Conservation (phyloP, 2,888 invertebrate genomes). For the Carpatolechia fugitivella region DNA sequence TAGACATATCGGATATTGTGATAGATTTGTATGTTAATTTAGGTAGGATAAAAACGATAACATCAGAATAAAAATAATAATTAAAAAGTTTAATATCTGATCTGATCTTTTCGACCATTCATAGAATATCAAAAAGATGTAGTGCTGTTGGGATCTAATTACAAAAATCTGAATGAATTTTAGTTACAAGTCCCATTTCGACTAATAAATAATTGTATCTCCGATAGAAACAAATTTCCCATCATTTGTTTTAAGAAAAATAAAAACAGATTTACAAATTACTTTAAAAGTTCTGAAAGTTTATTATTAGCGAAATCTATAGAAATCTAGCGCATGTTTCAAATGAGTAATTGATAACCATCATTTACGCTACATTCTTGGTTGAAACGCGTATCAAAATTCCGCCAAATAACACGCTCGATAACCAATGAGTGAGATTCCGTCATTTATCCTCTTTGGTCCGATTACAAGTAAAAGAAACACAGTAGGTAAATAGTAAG, state of each 20-base stretch:
- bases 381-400: conserved; percentile 15
- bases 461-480: no score
- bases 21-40: background rate
- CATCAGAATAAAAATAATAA: no score
- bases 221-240: background rate
- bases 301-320: background rate
- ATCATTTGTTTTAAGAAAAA: background rate
- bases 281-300: background rate
- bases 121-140: no score
- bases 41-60: background rate
- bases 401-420: conserved; percentile 15
- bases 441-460: background rate
- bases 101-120: no score
- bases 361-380: conserved; percentile 18
- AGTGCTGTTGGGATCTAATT: no score
- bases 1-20: conserved; percentile 2
- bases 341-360: background rate
- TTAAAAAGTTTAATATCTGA: no score
- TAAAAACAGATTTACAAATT: background rate
- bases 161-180: no score
- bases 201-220: no score
- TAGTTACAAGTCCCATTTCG: no score
- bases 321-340: background rate
- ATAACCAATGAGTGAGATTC: conserved; percentile 3
- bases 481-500: no score